Evolutionary conservation across 2,113 vertebrate genomes (phyloP), one percentile per base, ranked within the genome.

Genomic region (Dicentrarchus labrax): DNA sequence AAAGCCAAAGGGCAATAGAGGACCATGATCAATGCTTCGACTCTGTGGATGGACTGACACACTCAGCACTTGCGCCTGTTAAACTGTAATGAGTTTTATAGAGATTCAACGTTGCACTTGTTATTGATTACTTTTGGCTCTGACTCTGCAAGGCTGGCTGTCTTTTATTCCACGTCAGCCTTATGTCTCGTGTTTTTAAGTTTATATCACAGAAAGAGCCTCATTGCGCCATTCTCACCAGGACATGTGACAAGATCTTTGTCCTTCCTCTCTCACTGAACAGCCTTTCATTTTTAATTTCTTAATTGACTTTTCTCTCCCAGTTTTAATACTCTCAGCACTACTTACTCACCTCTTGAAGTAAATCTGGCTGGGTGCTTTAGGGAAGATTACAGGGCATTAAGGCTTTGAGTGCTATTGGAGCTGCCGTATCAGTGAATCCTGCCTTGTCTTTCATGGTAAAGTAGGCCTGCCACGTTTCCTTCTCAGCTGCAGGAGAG

Each of bases 71-170:
- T 81, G 22, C 21, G 72, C 53, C 81, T 78, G 81, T 91, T 90
- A 82, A 92, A 89, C 76, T 88, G 84, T 88, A 93, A 91, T 88
- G 81, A 84, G 68, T 80, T 90, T 86, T 85, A 85, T 61, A 78
- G 83, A 81, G 90, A 89, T 83, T 79, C 76, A 72, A 65, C 81
- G 57, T 86, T 88, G 78, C 68, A 74, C 83, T 89, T 75, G 67
- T 78, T 78, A 90, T 89, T 86, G 83, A 92, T 83, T 86, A 22
- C 71, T 45, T 75, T 77, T 84, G 61, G 76, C 62, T 48, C 74
- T 74, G 73, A 85, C 61, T 48, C 67, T 86, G 86, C 84, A 81
- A 68, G 43, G 51, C 39, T 71, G 41, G 73, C 64, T 51, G 36
- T 71, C 24, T 87, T 83, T 88, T 85, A 24, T 24, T 59, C 80